Percentiles rank a stretch among this genome's conserved stretches.
Conservation (phyloP, 2,797 vertebrate genomes). For the Nannoperca obscura region DNA sequence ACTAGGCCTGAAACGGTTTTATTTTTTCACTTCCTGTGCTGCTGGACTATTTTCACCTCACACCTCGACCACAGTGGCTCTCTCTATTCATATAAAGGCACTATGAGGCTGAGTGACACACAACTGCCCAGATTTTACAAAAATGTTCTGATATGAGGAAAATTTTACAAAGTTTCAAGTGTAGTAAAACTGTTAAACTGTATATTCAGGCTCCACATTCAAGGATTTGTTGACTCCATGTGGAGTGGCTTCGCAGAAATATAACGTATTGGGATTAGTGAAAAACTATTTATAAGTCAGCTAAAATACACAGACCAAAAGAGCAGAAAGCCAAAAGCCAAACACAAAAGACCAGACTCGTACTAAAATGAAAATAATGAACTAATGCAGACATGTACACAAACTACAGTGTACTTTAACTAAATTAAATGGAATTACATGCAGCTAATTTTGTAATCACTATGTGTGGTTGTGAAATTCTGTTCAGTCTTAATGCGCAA, state of each 20-base stretch:
- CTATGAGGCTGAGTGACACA: background rate
- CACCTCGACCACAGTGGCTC: constrained; percentile 19
- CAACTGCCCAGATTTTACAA: background rate
- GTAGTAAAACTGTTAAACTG: background rate
- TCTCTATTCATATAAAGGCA: background rate
- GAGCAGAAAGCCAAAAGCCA: rapidly evolving
- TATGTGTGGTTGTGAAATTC: constrained; percentile 2
- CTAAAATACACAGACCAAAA: background rate
- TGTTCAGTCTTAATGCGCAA: background rate
- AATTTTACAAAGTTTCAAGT: background rate
- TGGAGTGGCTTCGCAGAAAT: background rate
- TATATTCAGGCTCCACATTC: background rate
- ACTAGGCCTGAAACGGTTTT: constrained; percentile 48
- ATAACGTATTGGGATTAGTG: background rate
- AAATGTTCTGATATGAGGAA: background rate
- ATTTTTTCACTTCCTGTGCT: constrained; percentile 62
- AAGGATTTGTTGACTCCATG: background rate
- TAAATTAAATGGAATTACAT: background rate
- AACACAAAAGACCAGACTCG: background rate
- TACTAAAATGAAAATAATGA: background rate
- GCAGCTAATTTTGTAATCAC: background rate
- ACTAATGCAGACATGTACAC: background rate
- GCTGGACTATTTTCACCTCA: constrained; percentile 31
- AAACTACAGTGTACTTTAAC: background rate
- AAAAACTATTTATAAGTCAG: background rate